Base-by-base conservation (phyloP, 2,113 vertebrate genomes). In the Periophthalmus modestus region DNA sequence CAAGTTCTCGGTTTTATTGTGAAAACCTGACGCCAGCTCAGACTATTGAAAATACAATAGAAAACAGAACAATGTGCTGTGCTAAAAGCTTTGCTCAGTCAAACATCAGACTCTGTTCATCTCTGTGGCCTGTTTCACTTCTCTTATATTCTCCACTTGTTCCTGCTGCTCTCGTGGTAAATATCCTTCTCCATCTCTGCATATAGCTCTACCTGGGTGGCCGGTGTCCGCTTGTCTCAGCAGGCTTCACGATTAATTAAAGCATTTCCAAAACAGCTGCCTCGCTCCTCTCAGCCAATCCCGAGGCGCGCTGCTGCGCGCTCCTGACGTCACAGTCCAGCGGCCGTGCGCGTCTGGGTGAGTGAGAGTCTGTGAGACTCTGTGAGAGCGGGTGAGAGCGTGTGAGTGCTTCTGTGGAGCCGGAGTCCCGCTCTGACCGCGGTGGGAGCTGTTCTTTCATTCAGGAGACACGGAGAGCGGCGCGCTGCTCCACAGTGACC, bases 121-220 rank as follows among this genome's bases (percentile, higher is more conserved):
- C 39, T 43, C 11, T 10, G 5, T 18, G 18, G 50, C 18, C 57
- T 24, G 4, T 4, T 18, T 61, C 58, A 23, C 7, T 7, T 57
- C n/a, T 57, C 0, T 57, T 57, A 14, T 7, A 5, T 52, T 34
- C 34, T 18, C 23, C 24, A 16, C 15, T 28, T 16, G 14, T 33
- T 33, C 14, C 23, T 28, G 14, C 24, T 15, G n/a, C 21, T 2
- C 58, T n/a, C 24, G 1, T 19, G 18, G 18, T 39, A 39, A 39
- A 65, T 18, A 61, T 61, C 24, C 3, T 7, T 59, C 4, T 39
- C 61, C 61, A 63, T 63, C 61, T 39, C 61, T 16, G 33, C 62
- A 10, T 2, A 19, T 18, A n/a, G 16, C 33, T 82, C 87, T 74
- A 81, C 82, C 82, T 89, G 91, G 87, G 91, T 89, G 89, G 88